Evolutionary conservation across 2,888 invertebrate species (phyloP).

Genomic region (Syrphus vitripennis): DNA sequence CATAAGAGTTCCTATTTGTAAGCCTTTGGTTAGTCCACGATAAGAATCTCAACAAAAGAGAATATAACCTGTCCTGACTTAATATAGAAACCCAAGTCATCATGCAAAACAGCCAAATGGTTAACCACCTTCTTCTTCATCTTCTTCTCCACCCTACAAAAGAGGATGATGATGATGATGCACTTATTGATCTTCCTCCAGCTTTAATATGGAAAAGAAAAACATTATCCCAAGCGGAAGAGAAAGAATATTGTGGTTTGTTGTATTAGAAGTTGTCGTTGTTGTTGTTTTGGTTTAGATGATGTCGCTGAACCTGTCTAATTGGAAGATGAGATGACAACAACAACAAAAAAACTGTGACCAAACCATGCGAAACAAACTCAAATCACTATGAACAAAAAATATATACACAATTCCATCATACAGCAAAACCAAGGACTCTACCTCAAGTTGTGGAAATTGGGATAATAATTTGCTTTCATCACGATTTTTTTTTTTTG

Average conservation of each 20-base stretch:
- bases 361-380: constrained; percentile 13
- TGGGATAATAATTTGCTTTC: constrained; percentile 65
- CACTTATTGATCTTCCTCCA: constrained; percentile 10
- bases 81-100: constrained; percentile 48
- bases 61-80: constrained; percentile 59
- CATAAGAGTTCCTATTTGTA: constrained; percentile 2
- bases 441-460: neutral
- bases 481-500: constrained; percentile 65
- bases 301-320: constrained; percentile 46
- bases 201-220: neutral
- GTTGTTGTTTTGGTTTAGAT: neutral
- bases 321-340: constrained; percentile 64
- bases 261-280: neutral
- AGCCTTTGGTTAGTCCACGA: constrained; percentile 5
- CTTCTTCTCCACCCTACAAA: neutral
- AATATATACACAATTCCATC: neutral
- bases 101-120: constrained; percentile 24
- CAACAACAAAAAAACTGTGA: constrained; percentile 9
- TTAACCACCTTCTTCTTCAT: constrained; percentile 17
- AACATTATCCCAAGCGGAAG: constrained; percentile 45
- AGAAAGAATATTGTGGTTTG: constrained; percentile 55
- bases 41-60: constrained; percentile 54
- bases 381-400: neutral
- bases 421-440: neutral
- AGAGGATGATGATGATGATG: neutral